Base-by-base conservation (phyloP, 2,888 invertebrate species). In the Octodonta nipae region DNA sequence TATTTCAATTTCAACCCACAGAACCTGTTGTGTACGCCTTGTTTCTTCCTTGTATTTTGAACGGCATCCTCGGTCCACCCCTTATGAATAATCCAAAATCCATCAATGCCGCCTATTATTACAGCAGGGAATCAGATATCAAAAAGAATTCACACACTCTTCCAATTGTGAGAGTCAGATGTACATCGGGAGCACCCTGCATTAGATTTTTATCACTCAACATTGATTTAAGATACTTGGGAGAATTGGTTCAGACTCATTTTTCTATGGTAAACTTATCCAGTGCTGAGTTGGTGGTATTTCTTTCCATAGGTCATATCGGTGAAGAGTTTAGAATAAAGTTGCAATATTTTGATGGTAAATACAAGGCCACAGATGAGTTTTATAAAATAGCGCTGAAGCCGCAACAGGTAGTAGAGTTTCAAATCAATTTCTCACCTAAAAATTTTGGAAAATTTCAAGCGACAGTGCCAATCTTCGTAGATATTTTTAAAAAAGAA, bases 61-160 rank as follows among this genome's bases (percentile, higher is more conserved):
- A 76, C 45, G 64, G 62, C 32, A 50, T 74, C 25, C 43, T 75
- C 28, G 75, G 75, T 0, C 74, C 75, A 5, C 65, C 69, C 4
- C 43, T 56, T 41, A 28, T 51, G 36, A 56, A 46, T 45, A 34
- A 32, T 35, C 54, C 38, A 1, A 30, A 20, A 2, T 41, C 33
- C 6, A 25, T 46, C 8, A 28, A 43, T 11, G 34, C 42, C 4
- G 17, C 10, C 2, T 25, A 26, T 3, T 47, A 45, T 26, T 35
- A 46, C 6, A 33, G 22, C 5, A 4, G 15, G 10, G 30, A 26
- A 2, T 13, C 11, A 7, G 8, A 17, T 13, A 20, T 2, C 10
- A 28, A 10, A 11, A 13, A 5, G 15, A 16, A n/a, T 16, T 15
- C 2, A 6, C 26, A 13, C n/a, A n/a, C n/a, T n/a, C n/a, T n/a